These are phyloP conservation scores for Phenganax marumi DNA, from an alignment of 92 coral and sea anemone genomes.

Conservation along the genomic window DNA sequence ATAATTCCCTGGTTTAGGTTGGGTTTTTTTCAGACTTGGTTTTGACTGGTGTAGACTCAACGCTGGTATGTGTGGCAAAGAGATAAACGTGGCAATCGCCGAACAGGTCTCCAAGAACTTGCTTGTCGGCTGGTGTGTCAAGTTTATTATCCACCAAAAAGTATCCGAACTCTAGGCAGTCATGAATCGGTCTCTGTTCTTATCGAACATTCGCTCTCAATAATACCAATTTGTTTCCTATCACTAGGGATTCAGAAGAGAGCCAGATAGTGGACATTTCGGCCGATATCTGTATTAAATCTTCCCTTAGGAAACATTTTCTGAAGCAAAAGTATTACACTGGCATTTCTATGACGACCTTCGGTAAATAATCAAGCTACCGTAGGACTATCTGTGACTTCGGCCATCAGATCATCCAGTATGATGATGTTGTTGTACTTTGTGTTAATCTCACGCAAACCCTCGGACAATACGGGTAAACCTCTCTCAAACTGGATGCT, in stretches of 20 bases:
- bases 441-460: conserved; percentile 35
- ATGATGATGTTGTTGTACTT: conserved; percentile 47
- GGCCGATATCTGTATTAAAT: conserved; percentile 38
- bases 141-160: conserved; percentile 31
- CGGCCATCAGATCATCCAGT: conserved; percentile 50
- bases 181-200: conserved; percentile 50
- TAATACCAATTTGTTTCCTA: conserved; percentile 29
- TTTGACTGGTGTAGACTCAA: too few species aligned
- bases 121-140: conserved; percentile 44
- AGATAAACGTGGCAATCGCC: conserved; percentile 37
- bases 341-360: conserved; percentile 62
- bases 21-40: too few species aligned
- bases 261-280: conserved; percentile 10
- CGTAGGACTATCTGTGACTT: conserved; percentile 47
- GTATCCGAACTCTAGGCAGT: conserved; percentile 43
- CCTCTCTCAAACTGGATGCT: conserved; percentile 24
- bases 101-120: conserved; percentile 36
- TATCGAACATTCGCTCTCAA: conserved; percentile 49
- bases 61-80: neutral
- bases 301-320: conserved; percentile 46
- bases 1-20: too few species aligned
- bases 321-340: conserved; percentile 38
- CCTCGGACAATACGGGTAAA: conserved; percentile 37
- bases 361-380: conserved; percentile 49
- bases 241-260: conserved; percentile 48